phyloP scores from a whole-genome alignment of 2,888 invertebrate genomes.

The Stegana nigrithorax region DNA sequence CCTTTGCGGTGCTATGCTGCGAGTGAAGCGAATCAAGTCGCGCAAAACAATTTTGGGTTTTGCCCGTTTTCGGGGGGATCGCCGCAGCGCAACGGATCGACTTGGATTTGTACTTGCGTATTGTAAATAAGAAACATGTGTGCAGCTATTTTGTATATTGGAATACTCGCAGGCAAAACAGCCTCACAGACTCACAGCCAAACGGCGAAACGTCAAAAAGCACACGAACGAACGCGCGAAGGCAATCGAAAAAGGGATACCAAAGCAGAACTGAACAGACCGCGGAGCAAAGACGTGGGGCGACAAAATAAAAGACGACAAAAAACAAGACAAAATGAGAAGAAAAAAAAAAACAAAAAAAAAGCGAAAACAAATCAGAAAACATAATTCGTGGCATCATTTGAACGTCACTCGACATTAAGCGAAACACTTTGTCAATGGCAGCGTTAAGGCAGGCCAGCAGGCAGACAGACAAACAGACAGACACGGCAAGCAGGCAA shows the following conservation, averaged over 20 bases:
- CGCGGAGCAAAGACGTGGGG: too few relatives aligned
- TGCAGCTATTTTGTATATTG: background rate
- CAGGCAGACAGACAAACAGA: background rate
- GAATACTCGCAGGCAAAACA: background rate
- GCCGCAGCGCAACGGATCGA: background rate
- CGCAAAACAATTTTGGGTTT: too few relatives aligned
- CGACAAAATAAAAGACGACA: too few relatives aligned
- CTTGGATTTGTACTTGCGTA: background rate
- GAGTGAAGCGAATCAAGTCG: too few relatives aligned
- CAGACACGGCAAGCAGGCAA: background rate
- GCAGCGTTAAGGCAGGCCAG: background rate
- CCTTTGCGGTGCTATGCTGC: too few relatives aligned
- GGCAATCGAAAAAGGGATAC: background rate
- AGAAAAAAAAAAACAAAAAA: background rate
- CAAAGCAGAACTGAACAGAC: background rate
- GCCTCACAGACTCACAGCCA: too few relatives aligned
- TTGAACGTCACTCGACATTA: slow-evolving; percentile 60
- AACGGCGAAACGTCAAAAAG: background rate
- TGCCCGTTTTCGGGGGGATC: too few relatives aligned
- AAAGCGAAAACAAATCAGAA: background rate
- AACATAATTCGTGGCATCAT: slow-evolving; percentile 20
- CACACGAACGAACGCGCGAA: background rate
- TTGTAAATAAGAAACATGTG: slow-evolving; percentile 13
- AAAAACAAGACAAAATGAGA: too few relatives aligned
- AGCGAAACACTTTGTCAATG: slow-evolving; percentile 64